These are phyloP conservation scores for Podarcis raffonei DNA, from an alignment of 2,113 vertebrate species.

Conservation along the genomic window DNA sequence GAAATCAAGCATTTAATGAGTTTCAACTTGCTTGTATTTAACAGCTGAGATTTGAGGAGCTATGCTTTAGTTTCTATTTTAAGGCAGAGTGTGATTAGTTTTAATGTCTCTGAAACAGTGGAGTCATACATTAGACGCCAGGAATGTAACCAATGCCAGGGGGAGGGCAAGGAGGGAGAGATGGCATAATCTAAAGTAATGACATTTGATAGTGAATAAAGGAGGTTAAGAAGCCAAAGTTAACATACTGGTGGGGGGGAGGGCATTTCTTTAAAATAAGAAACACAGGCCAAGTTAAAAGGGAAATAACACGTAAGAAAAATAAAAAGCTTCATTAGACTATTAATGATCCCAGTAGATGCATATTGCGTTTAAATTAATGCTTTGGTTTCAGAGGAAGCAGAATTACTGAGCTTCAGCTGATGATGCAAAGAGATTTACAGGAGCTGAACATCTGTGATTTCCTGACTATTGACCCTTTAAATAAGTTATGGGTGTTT, in stretches of 20 bases:
- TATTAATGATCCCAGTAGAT: conserved; percentile 57
- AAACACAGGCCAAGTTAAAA: conserved; percentile 53
- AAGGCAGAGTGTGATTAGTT: conserved; percentile 52
- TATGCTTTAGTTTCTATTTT: conserved; percentile 37
- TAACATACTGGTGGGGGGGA: conserved; percentile 2
- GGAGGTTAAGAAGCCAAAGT: conserved; percentile 30
- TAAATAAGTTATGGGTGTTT: conserved; percentile 46
- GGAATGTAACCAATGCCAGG: conserved; percentile 33
- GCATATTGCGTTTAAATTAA: conserved; percentile 67
- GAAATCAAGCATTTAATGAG: conserved; percentile 9
- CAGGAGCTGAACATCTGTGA: conserved; percentile 63
- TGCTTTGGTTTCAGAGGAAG: conserved; percentile 57
- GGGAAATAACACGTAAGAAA: conserved; percentile 47
- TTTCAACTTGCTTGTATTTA: conserved; percentile 25
- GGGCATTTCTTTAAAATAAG: conserved; percentile 35
- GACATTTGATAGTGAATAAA: conserved; percentile 35
- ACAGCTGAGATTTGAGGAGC: neutral
- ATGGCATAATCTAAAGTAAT: conserved; percentile 16
- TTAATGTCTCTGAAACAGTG: conserved; percentile 53
- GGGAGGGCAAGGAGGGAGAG: conserved; percentile 34
- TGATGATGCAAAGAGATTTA: conserved; percentile 57
- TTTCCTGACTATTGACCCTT: conserved; percentile 62
- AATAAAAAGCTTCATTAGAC: conserved; percentile 64
- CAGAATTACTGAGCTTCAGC: conserved; percentile 54
- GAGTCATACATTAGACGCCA: conserved; percentile 30